phyloP scores from a whole-genome alignment of 2,797 vertebrate species.

The Bryconaethiops microstoma region DNA sequence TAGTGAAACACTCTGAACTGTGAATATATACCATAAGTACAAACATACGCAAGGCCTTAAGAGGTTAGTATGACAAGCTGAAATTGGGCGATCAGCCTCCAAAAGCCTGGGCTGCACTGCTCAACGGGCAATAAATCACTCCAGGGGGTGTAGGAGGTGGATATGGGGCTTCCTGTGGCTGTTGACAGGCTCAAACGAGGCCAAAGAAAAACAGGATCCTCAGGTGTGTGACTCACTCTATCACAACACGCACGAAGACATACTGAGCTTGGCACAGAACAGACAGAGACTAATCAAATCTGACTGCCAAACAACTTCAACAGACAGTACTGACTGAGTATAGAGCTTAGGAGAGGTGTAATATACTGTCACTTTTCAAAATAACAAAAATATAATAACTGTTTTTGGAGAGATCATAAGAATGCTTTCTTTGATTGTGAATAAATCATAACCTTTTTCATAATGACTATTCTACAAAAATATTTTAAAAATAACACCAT shows the following conservation, averaged over 20 bases:
- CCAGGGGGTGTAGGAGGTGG: slow-evolving; percentile 57
- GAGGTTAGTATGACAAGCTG: neutral
- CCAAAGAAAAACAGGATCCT: slow-evolving; percentile 71
- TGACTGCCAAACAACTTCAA: slow-evolving; percentile 10
- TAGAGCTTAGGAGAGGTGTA: neutral
- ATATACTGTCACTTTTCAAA: neutral
- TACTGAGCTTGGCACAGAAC: neutral
- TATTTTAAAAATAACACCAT: too few species aligned
- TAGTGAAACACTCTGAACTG: neutral
- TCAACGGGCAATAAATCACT: slow-evolving; percentile 70
- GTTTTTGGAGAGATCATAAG: neutral
- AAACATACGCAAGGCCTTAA: neutral
- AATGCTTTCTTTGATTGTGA: too few species aligned
- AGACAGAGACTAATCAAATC: neutral
- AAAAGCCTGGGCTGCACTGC: slow-evolving; percentile 60
- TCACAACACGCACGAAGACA: slow-evolving; percentile 44
- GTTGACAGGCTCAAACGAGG: slow-evolving; percentile 72
- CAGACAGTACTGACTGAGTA: neutral
- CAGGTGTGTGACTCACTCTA: slow-evolving; percentile 61
- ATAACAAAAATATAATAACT: too few species aligned
- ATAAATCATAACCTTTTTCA: too few species aligned
- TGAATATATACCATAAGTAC: neutral
- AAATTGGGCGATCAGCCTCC: slow-evolving; percentile 16
- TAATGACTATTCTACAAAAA: too few species aligned
- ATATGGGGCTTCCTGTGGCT: slow-evolving; percentile 69